Evolutionary conservation across 1,140 invertebrate genomes (phyloP), one percentile per base, ranked within the genome.

Genomic region (Theocolax elegans): DNA sequence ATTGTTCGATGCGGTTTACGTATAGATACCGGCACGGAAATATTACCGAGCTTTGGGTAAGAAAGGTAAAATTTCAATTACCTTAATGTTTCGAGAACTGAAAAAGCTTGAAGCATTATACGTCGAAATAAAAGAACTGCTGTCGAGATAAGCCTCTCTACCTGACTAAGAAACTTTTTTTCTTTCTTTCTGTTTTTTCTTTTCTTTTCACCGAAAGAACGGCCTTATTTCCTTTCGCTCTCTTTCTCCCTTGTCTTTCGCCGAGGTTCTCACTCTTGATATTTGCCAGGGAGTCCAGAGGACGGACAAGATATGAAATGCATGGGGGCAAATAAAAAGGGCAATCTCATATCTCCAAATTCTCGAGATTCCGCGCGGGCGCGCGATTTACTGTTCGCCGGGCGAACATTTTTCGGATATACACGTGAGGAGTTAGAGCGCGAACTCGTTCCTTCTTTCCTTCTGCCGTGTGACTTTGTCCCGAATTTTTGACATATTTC

Each of bases 91-190:
- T 27, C 10, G 29, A 27, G 62, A 53, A 48, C 62, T 49, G 29
- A 49, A 35, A 49, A 63, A 49, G 44, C 42, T 31, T 31, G 3
- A 31, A 10, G 60, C n/a, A 29, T 17, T 44, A 63, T 49, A 49
- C 10, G 19, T 23, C 23, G 25, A 66, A 38, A 49, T 63, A 63
- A 56, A 66, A 54, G 21, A 51, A 49, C 46, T 38, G 29, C 60
- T 31, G 49, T 17, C 19, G 35, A 54, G 63, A 65, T 65, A 54
- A 65, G 63, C 63, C 48, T 65, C 46, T 9, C 40, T 42, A 29
- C 63, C 48, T 65, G 35, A 65, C 63, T 65, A n/a, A 65, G 49
- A 65, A 65, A 65, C 48, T 65, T 64, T 64, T 27, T 63, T 21
- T 48, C 46, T 51, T 13, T 48, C 12, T 64, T 21, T 19, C 12